Percentiles rank a stretch among this genome's conserved stretches.
phyloP scores from a whole-genome alignment of 2,888 invertebrate genomes.

The Lordiphosa andalusiaca region DNA sequence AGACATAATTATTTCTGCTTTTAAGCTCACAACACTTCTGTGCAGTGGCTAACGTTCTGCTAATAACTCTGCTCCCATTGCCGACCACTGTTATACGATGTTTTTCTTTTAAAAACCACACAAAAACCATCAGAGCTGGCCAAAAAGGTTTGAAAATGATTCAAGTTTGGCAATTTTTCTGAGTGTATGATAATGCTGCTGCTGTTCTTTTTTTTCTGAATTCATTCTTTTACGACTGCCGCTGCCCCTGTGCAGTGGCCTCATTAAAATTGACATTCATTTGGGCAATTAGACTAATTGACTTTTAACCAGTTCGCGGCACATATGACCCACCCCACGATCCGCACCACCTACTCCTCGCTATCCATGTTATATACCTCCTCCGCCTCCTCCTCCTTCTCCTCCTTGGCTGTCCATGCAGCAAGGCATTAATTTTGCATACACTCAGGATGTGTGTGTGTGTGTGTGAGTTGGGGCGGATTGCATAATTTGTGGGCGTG shows the following conservation, averaged over 20 bases:
- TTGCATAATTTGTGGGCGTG: slow-evolving; percentile 16
- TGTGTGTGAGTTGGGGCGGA: not conserved
- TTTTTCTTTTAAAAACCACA: too few relatives aligned
- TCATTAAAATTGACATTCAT: slow-evolving; percentile 70
- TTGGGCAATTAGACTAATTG: slow-evolving; percentile 72
- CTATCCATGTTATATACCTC: not conserved
- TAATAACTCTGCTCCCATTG: not conserved
- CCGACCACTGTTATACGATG: too few relatives aligned
- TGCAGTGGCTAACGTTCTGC: too few relatives aligned
- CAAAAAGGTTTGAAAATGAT: too few relatives aligned
- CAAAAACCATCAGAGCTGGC: too few relatives aligned
- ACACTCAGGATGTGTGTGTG: slow-evolving; percentile 7
- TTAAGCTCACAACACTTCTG: too few relatives aligned
- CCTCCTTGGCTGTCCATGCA: slow-evolving; percentile 1
- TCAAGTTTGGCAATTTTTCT: too few relatives aligned
- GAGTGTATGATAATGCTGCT: too few relatives aligned
- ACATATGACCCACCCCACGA: slow-evolving; percentile 36
- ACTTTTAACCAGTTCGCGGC: slow-evolving; percentile 63
- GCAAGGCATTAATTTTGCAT: slow-evolving; percentile 44
- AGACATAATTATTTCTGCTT: too few relatives aligned
- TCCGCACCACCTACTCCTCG: not conserved
- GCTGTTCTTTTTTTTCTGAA: too few relatives aligned
- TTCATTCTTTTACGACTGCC: slow-evolving; percentile 2
- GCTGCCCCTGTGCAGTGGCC: slow-evolving; percentile 57
- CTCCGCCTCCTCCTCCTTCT: not conserved